Evolutionary conservation across 2,888 invertebrate genomes (phyloP).

Genomic region (Scaptodrosophila latifasciaeformis): DNA sequence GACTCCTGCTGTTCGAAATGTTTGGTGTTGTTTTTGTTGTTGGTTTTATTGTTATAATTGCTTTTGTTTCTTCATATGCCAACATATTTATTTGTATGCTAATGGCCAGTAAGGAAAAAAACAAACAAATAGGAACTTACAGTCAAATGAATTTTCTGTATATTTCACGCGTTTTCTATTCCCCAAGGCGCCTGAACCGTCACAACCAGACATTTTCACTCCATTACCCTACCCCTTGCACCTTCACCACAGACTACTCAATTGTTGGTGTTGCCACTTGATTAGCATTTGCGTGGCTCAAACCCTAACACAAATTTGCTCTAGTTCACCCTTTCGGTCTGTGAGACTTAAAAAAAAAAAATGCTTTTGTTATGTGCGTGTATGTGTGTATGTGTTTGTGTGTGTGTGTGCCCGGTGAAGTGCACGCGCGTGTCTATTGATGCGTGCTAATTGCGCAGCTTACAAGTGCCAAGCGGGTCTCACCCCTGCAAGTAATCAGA

Average conservation of each 20-base stretch:
- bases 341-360: too few relatives aligned
- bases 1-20: too few relatives aligned
- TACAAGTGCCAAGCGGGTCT: constrained; percentile 17
- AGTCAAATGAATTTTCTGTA: too few relatives aligned
- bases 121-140: background rate
- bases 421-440: constrained; percentile 66
- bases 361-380: too few relatives aligned
- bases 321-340: too few relatives aligned
- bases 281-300: constrained; percentile 51
- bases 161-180: background rate
- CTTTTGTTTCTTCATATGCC: constrained; percentile 9
- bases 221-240: too few relatives aligned
- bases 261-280: constrained; percentile 47
- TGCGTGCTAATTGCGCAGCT: constrained; percentile 65
- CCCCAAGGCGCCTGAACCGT: background rate
- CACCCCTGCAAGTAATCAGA: too few relatives aligned
- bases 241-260: too few relatives aligned
- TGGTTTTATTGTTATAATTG: constrained; percentile 8
- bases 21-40: too few relatives aligned
- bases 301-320: too few relatives aligned
- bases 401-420: constrained; percentile 42
- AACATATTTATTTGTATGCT: background rate
- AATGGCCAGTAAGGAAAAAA: background rate
- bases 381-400: constrained; percentile 13
- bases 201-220: too few relatives aligned